Base-by-base conservation (phyloP, 2,113 vertebrate species). In the Platysternon megacephalum region DNA sequence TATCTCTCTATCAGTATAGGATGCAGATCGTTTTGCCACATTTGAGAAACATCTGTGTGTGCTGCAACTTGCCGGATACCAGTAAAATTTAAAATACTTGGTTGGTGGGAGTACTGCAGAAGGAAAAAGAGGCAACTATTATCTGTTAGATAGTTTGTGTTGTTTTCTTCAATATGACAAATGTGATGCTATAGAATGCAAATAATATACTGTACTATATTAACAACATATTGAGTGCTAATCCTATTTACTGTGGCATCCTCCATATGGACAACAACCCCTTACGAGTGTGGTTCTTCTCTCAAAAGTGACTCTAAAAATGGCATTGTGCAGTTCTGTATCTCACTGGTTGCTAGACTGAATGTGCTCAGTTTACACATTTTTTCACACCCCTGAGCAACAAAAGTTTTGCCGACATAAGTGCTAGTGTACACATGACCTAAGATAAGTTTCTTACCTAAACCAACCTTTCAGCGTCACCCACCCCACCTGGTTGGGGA, bases 1-100 rank as follows among this genome's bases (percentile, higher is more conserved):
- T 99, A 99, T 80, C 99, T 98, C 91, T 99, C 99, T 78, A 99
- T 99, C 89, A 99, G 98, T 95, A 99, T 97, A 0, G 99, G 99
- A n/a, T 82, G 98, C 94, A 99, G 97, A 89, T 99, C 99, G n/a
- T 98, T 98, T 96, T 99, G 98, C 99, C 99, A 99, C 99, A 99
- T 99, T 92, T 97, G 98, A 82, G 98, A 98, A 94, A 99, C 85
- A 96, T 98, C 98, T 76, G 99, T 99, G 95, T 98, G 98, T 83
- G 98, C 97, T 86, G 98, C 94, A 51, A 98, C 97, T 7, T 96
- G 93, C 6, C 24, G 93, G 94, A 99, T 97, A 93, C 98, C 97
- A 0, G 98, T 98, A 39, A 98, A 85, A 86, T 98, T 98, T 88
- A 99, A 97, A 92, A 98, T 98, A 88, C 94, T 97, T 72, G 99